Evolutionary conservation across 2,797 vertebrate genomes (phyloP).

Genomic region (Spizella passerina): DNA sequence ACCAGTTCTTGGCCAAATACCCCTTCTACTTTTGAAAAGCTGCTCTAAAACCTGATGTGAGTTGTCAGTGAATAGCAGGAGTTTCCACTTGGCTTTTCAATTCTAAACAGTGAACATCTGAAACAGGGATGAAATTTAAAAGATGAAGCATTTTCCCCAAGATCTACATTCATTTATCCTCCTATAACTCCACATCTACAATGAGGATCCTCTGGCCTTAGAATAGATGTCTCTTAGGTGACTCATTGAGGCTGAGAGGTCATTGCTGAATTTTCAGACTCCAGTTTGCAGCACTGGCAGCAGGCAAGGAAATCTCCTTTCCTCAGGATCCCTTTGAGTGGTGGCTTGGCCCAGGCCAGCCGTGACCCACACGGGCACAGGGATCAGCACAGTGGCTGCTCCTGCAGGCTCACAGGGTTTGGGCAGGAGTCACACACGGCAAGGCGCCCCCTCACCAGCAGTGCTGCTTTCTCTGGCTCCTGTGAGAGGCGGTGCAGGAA

Average conservation of each 20-base stretch:
- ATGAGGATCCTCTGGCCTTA: rapidly evolving
- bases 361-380: rapidly evolving
- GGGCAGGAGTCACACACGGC: background rate
- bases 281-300: background rate
- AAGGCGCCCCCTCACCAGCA: background rate
- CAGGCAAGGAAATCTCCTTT: background rate
- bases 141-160: background rate
- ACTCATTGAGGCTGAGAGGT: background rate
- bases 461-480: background rate
- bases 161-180: background rate
- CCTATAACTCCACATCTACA: background rate
- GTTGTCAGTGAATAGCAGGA: background rate
- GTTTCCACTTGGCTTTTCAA: background rate
- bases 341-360: background rate
- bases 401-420: background rate
- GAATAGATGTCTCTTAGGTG: background rate
- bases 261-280: background rate
- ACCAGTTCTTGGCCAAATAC: background rate
- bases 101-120: background rate
- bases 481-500: background rate
- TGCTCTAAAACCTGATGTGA: background rate
- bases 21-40: background rate
- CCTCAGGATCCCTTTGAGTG: background rate
- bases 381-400: background rate
- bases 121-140: background rate